phyloP scores from a whole-genome alignment of 2,113 vertebrate genomes.

The Euleptes europaea region DNA sequence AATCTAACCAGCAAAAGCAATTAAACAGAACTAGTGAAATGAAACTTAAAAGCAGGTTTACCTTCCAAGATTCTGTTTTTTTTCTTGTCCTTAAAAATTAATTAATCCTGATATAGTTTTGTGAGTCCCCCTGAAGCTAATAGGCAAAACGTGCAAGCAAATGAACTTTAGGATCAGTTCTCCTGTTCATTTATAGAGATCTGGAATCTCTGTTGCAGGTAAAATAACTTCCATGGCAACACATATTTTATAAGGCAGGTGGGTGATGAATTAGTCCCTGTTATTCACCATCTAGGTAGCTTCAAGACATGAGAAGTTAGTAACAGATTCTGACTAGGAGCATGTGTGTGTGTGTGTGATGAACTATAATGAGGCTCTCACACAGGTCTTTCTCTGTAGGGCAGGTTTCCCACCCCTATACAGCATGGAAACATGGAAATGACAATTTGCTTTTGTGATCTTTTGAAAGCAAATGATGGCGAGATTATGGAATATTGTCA shows the following conservation, averaged over 20 bases:
- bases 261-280: background rate
- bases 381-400: background rate
- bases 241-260: background rate
- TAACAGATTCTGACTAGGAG: background rate
- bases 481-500: background rate
- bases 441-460: background rate
- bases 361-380: background rate
- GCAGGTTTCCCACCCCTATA: background rate
- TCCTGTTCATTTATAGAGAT: background rate
- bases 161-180: background rate
- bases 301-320: background rate
- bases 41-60: background rate
- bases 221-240: slow-evolving; percentile 12
- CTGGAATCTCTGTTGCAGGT: background rate
- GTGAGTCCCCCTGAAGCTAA: background rate
- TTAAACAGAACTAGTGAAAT: background rate
- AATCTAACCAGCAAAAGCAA: background rate
- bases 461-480: background rate
- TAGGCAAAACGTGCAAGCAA: background rate
- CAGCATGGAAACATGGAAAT: no score
- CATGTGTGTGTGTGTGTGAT: background rate
- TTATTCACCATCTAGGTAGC: background rate
- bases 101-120: slow-evolving; percentile 2
- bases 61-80: background rate
- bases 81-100: slow-evolving; percentile 13